A percentile compares a stretch with the other conserved stretches of the same genome.
These are phyloP conservation scores for Rhinoptilus africanus DNA, from an alignment of 2,113 vertebrate species.

Conservation along the genomic window DNA sequence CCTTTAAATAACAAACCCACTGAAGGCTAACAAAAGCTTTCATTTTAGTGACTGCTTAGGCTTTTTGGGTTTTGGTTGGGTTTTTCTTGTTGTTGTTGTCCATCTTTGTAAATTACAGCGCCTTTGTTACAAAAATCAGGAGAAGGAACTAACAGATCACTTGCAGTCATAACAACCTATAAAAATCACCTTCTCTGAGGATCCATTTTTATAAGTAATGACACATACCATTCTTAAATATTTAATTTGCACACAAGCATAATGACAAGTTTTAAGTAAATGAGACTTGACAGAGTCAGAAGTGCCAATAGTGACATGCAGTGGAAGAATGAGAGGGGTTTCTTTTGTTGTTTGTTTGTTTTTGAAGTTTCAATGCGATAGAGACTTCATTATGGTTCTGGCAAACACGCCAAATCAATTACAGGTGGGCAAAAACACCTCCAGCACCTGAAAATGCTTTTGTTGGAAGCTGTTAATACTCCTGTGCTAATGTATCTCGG, in stretches of 20 bases:
- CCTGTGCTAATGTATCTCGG: neutral
- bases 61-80: neutral
- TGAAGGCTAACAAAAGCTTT: neutral
- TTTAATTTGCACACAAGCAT: neutral
- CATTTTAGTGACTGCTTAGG: neutral
- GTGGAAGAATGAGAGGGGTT: neutral
- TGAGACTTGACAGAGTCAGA: neutral
- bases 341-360: neutral
- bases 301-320: neutral
- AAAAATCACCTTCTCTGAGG: neutral
- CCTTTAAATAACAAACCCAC: neutral
- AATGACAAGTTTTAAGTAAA: neutral
- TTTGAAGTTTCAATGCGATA: neutral
- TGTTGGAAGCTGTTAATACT: neutral
- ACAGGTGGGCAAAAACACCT: neutral
- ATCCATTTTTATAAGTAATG: neutral
- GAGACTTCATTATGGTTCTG: neutral
- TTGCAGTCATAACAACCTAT: neutral
- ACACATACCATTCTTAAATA: neutral
- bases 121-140: neutral
- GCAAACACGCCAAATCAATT: neutral
- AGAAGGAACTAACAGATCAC: neutral
- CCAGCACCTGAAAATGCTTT: fast-evolving
- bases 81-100: neutral
- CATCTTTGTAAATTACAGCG: neutral